These are phyloP conservation scores for Anolis carolinensis DNA, from an alignment of 2,113 vertebrate genomes.

Conservation along the genomic window DNA sequence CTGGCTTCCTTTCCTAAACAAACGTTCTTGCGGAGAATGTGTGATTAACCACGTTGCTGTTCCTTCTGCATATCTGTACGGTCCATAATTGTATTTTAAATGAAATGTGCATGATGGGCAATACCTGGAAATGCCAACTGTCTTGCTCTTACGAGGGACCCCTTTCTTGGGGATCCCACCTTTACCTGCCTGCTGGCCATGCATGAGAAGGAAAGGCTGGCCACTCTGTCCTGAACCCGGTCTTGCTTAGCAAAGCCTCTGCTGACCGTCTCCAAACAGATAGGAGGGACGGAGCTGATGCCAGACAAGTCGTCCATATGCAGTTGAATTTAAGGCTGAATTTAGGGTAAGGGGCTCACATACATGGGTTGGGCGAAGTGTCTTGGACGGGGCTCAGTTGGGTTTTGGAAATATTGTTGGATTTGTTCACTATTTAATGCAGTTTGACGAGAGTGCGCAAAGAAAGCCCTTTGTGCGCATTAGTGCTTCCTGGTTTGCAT, in stretches of 20 bases:
- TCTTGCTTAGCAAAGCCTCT: not conserved
- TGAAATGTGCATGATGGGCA: slow-evolving; percentile 22
- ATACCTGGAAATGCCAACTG: not conserved
- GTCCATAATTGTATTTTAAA: not conserved
- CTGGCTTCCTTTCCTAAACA: not conserved
- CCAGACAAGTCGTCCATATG: not conserved
- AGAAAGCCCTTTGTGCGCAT: no score
- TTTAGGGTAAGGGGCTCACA: no score
- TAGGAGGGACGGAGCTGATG: not conserved
- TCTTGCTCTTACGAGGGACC: not conserved
- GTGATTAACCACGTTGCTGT: not conserved
- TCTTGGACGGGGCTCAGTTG: no score
- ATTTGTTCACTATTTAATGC: no score
- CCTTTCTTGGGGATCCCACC: slow-evolving; percentile 37
- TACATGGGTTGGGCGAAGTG: no score
- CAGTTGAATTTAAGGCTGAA: no score
- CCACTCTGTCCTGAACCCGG: not conserved
- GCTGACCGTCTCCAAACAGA: not conserved
- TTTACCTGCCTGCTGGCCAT: slow-evolving; percentile 19
- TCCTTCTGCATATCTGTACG: no score
- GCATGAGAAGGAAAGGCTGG: slow-evolving; percentile 28
- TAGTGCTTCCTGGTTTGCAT: no score
- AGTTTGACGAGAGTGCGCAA: no score
- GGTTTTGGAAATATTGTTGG: no score
- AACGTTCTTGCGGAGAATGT: not conserved